Evolutionary conservation across 2,888 invertebrate genomes (phyloP).

Genomic region (Scaptomyza cyrtandrae): DNA sequence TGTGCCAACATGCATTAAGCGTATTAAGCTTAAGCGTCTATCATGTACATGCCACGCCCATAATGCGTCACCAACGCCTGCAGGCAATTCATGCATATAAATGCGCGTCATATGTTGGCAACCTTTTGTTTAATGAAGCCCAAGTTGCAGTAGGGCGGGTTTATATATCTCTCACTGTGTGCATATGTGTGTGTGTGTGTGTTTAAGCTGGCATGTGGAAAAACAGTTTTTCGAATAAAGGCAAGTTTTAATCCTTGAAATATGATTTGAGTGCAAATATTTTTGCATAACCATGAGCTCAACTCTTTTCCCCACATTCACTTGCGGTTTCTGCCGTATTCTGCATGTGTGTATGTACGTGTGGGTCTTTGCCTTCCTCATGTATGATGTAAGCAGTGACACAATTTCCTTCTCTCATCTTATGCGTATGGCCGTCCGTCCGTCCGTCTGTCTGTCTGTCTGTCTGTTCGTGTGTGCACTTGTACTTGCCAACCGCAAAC

Average conservation of each 20-base stretch:
- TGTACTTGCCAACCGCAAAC: conserved; percentile 79
- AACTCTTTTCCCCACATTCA: conserved; percentile 43
- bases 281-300: conserved; percentile 79
- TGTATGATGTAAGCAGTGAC: conserved; percentile 64
- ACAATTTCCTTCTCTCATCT: conserved; percentile 55
- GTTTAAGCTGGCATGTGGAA: conserved; percentile 70
- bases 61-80: not conserved
- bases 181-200: conserved; percentile 14
- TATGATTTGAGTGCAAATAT: conserved; percentile 81
- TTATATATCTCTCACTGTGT: not conserved
- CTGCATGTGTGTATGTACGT: conserved; percentile 22
- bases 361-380: conserved; percentile 34
- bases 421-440: conserved; percentile 34
- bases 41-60: conserved; percentile 34
- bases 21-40: conserved; percentile 60
- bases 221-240: conserved; percentile 76
- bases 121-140: conserved; percentile 77
- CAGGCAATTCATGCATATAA: conserved; percentile 48
- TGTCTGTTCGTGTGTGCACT: conserved; percentile 58
- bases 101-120: conserved; percentile 56
- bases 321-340: conserved; percentile 40
- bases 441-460: conserved; percentile 21
- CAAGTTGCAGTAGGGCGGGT: conserved; percentile 57
- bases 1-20: conserved; percentile 49
- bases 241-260: conserved; percentile 80